Evolutionary conservation across 2,797 vertebrate species (phyloP).

Genomic region (Carcharodon carcharias): DNA sequence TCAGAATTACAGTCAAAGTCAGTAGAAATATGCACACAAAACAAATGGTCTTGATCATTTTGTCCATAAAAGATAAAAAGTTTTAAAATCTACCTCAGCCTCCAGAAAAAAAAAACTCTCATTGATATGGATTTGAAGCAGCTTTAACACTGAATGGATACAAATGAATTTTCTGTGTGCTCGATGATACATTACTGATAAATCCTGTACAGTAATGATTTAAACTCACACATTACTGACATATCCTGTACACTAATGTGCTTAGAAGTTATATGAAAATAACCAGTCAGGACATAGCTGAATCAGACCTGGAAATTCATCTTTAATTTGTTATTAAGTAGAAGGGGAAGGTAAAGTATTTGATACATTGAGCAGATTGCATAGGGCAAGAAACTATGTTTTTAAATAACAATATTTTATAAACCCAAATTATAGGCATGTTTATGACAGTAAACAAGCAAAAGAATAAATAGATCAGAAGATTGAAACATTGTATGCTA

Average conservation of each 20-base stretch:
- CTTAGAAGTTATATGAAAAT: slow-evolving; percentile 45
- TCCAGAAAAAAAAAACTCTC: not conserved
- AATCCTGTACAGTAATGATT: not conserved
- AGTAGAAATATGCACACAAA: slow-evolving; percentile 32
- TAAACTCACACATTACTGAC: not conserved
- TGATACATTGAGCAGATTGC: slow-evolving; percentile 70
- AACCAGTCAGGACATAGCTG: slow-evolving; percentile 54
- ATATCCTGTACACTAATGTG: not conserved
- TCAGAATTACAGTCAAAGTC: slow-evolving; percentile 11
- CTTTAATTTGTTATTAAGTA: slow-evolving; percentile 76
- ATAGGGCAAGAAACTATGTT: slow-evolving; percentile 73
- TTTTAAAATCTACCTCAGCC: slow-evolving; percentile 12
- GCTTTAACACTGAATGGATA: not conserved
- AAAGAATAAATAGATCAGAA: slow-evolving; percentile 46
- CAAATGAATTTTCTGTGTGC: not conserved
- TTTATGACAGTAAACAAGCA: slow-evolving; percentile 45
- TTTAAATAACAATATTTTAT: slow-evolving; percentile 60
- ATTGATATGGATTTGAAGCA: not conserved
- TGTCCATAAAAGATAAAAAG: slow-evolving; percentile 16
- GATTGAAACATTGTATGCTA: slow-evolving; percentile 53
- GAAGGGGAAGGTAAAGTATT: slow-evolving; percentile 72
- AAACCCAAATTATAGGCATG: slow-evolving; percentile 49
- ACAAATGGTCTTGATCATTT: not conserved
- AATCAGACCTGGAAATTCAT: slow-evolving; percentile 73
- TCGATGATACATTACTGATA: not conserved